A percentile compares a stretch with the other conserved stretches of the same genome.
Conservation (phyloP, 2,888 invertebrate genomes). For the Agrotis clavis region DNA sequence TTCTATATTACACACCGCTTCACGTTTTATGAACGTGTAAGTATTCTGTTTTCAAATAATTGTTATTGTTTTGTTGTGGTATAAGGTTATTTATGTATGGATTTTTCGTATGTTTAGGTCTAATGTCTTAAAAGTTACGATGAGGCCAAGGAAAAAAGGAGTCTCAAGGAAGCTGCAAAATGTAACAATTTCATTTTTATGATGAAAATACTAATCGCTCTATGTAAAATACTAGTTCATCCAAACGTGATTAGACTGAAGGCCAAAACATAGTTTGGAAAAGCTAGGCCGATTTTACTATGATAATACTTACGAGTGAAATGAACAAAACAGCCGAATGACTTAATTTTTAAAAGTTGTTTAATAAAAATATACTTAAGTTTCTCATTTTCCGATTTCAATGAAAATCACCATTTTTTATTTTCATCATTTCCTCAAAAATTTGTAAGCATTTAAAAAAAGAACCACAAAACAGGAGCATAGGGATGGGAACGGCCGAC, state of each 20-base stretch:
- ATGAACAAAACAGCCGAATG: too few species aligned
- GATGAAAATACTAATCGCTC: too few species aligned
- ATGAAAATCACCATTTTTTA: background rate
- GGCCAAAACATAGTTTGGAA: too few species aligned
- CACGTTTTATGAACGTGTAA: slow-evolving; percentile 54
- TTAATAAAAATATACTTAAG: background rate
- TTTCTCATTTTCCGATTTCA: background rate
- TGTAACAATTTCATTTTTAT: too few species aligned
- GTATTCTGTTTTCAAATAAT: slow-evolving; percentile 56
- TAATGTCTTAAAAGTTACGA: background rate
- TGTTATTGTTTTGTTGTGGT: slow-evolving; percentile 25
- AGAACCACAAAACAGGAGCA: slow-evolving; percentile 55
- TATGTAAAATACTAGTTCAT: too few species aligned
- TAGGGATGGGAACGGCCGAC: slow-evolving; percentile 58
- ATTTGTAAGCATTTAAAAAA: slow-evolving; percentile 20
- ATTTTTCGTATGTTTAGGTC: background rate
- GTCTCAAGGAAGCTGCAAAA: too few species aligned
- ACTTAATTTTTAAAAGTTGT: too few species aligned
- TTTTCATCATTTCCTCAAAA: slow-evolving; percentile 21
- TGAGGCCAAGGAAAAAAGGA: background rate
- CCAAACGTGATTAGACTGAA: too few species aligned
- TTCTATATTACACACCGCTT: slow-evolving; percentile 62
- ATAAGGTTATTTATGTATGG: background rate
- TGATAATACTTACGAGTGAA: too few species aligned
- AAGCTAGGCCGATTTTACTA: too few species aligned